phyloP scores from a whole-genome alignment of 2,113 vertebrate genomes.

The Dasyurus viverrinus region DNA sequence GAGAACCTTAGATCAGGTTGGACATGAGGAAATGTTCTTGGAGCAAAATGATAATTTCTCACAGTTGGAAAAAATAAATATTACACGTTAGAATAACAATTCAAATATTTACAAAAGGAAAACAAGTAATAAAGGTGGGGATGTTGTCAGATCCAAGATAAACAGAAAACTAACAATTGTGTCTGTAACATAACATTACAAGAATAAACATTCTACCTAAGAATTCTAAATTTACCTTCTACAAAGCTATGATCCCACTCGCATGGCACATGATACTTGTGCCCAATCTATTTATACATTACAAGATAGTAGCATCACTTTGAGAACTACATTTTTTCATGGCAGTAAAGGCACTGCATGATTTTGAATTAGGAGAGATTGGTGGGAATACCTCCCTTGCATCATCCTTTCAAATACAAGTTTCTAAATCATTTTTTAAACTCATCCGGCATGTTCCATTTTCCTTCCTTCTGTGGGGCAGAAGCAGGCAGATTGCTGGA shows the following conservation, averaged over 20 bases:
- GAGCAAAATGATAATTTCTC: slow-evolving; percentile 55
- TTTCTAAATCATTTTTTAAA: slow-evolving; percentile 61
- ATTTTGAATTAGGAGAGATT: not conserved
- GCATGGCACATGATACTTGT: not conserved
- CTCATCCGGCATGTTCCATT: slow-evolving; percentile 63
- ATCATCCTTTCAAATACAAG: not conserved
- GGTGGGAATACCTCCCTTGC: not conserved
- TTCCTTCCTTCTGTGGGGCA: slow-evolving; percentile 67
- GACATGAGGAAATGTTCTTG: slow-evolving; percentile 4
- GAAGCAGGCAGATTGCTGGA: slow-evolving; percentile 75
- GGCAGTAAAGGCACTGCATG: slow-evolving; percentile 18
- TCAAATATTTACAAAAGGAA: slow-evolving; percentile 70
- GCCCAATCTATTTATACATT: slow-evolving; percentile 38
- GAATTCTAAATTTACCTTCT: slow-evolving; percentile 63
- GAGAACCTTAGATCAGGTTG: slow-evolving; percentile 37
- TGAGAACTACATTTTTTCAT: slow-evolving; percentile 16
- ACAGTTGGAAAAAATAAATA: slow-evolving; percentile 51
- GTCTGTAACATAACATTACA: slow-evolving; percentile 62
- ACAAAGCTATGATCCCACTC: slow-evolving; percentile 26
- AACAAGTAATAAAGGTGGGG: slow-evolving; percentile 56
- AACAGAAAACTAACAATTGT: slow-evolving; percentile 65
- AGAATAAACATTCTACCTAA: slow-evolving; percentile 53
- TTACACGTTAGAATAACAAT: slow-evolving; percentile 48
- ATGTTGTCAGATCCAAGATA: slow-evolving; percentile 62
- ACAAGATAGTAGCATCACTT: slow-evolving; percentile 41